phyloP scores from a whole-genome alignment of 1,140 invertebrate species.

The Dendroctonus valens region DNA sequence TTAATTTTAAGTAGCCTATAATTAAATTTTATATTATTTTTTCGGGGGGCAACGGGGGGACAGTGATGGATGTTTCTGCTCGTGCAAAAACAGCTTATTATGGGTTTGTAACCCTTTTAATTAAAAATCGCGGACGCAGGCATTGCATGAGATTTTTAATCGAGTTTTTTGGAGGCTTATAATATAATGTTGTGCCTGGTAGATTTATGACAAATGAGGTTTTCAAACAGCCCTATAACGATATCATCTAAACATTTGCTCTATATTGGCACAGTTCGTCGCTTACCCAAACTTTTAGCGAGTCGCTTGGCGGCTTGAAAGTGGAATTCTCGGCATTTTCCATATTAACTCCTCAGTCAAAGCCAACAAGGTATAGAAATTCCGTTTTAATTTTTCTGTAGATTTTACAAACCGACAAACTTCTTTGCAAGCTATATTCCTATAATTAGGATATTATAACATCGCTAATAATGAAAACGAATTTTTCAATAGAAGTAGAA shows the following conservation, averaged over 20 bases:
- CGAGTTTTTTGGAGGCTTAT: constrained; percentile 21
- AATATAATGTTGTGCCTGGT: constrained; percentile 16
- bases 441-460: constrained; percentile 5
- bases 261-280: no score
- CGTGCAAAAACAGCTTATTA: constrained; percentile 33
- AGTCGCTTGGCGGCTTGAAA: no score
- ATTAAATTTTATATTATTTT: constrained; percentile 52
- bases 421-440: neutral
- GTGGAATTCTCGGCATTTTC: no score
- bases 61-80: constrained; percentile 17
- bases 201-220: constrained; percentile 26
- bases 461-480: constrained; percentile 22
- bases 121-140: constrained; percentile 29
- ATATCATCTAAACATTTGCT: no score
- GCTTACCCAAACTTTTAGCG: no score
- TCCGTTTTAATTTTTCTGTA: neutral
- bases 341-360: no score
- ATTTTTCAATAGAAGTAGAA: constrained; percentile 18
- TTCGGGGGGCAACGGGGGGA: constrained; percentile 22
- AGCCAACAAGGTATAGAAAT: neutral
- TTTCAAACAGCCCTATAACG: constrained; percentile 7
- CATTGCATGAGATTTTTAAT: constrained; percentile 26
- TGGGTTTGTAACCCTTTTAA: constrained; percentile 35
- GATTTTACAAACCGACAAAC: constrained; percentile 1
- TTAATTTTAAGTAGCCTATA: constrained; percentile 52